A percentile compares a stretch with the other conserved stretches of the same genome.
These are phyloP conservation scores for Cancer borealis DNA, from an alignment of 2,888 invertebrate species.

Conservation along the genomic window DNA sequence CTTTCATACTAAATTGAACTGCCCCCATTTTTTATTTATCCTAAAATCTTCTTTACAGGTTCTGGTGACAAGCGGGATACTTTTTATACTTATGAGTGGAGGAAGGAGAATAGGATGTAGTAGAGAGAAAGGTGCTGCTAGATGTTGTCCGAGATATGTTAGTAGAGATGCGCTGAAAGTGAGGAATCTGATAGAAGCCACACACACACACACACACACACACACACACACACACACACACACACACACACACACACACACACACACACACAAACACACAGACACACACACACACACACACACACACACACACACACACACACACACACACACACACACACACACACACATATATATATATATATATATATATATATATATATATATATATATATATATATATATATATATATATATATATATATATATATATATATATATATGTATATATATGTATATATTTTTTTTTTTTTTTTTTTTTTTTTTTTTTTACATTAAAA, in stretches of 20 bases:
- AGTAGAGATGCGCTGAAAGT: too few species aligned
- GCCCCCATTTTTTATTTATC: too few species aligned
- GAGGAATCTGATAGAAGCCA: too few species aligned
- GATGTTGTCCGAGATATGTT: too few species aligned
- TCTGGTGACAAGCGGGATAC: too few species aligned
- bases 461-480: background rate
- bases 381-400: slow-evolving; percentile 39
- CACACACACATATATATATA: slow-evolving; percentile 54
- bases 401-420: slow-evolving; percentile 28
- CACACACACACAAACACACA: slow-evolving; percentile 44
- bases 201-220: background rate
- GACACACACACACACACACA: background rate
- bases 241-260: slow-evolving; percentile 29
- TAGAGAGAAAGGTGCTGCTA: too few species aligned
- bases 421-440: slow-evolving; percentile 31
- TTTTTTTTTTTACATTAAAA: too few species aligned
- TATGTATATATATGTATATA: slow-evolving; percentile 23
- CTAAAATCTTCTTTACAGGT: too few species aligned
- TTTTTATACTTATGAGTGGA: too few species aligned
- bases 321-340: background rate
- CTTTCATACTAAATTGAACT: too few species aligned
- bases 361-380: slow-evolving; percentile 56
- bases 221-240: slow-evolving; percentile 36
- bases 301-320: background rate
- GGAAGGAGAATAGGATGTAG: too few species aligned